Evolutionary conservation across 2,888 invertebrate genomes (phyloP), one percentile per base, ranked within the genome.

Genomic region (Trachelus troglodyta): DNA sequence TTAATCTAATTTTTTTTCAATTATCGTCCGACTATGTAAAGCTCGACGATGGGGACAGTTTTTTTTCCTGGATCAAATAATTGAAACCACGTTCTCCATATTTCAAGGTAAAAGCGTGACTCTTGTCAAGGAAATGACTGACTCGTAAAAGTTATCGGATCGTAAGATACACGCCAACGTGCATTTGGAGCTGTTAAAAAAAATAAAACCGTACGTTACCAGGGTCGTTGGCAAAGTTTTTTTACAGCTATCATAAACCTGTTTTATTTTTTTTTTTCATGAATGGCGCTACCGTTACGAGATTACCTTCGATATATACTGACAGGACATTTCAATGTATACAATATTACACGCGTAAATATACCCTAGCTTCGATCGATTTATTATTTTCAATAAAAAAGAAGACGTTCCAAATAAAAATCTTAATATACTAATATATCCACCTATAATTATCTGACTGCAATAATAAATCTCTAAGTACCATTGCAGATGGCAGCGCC

Each of bases 211-310:
- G 31, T 33, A 31, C 71, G 34, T 31, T 34, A 56, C 23, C 56
- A 56, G 33, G 31, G 71, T 71, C 71, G 71, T 71, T 71, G 34
- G 71, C 71, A 34, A 71, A 71, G 71, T 71, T 71, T 34, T 31
- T 71, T 71, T 71, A 71, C 71, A 23, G 71, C 71, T 12, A 34
- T 23, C 71, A 33, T 71, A 34, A 71, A 71, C 34, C 71, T 15
- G 31, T 71, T 71, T 71, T 71, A 71, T 71, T 35, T 11, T n/a
- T 33, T 33, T 56, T 56, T 56, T 56, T 23, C 56, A 23, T 56
- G 23, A 56, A 56, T 56, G 56, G 56, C 56, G 9, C 1, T 23
- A 56, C 56, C 23, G 23, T 56, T 23, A 56, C 56, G 56, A 56
- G 23, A 56, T 56, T 23, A 56, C 56, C 2, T 23, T 56, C 56